Evolutionary conservation across 2,113 vertebrate species (phyloP), one percentile per base, ranked within the genome.

Genomic region (Symphodus melops): DNA sequence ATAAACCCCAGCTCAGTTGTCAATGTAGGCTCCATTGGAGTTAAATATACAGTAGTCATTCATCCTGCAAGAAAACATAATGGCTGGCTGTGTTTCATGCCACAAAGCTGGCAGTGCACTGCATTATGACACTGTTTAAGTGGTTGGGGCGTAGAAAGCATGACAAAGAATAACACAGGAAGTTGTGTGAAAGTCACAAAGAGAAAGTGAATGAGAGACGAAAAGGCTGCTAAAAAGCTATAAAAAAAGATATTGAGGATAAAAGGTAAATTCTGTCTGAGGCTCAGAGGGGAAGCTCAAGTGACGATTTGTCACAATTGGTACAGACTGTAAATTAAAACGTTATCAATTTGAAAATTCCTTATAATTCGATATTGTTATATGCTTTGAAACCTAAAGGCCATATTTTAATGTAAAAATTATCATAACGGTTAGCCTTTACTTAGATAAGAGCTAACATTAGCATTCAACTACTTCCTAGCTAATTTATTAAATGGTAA

Each of bases 41-140:
- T 88, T 92, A 92, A 90, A 93, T 90, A 92, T 90, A 91, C 80
- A 77, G 64, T 75, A 83, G 62, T 82, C 82, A 52, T 56, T 90
- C 87, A 86, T 69, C 79, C 85, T 72, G 60, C 10, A 10, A 77
- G 81, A 76, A 82, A 85, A 86, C 66, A 5, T 4, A 33, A 33
- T 33, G 28, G 1, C 74, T 75, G 86, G 55, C 69, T 83, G 71
- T 58, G n/a, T 77, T 81, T 87, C 70, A 79, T 67, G 48, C 70
- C 1, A 54, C 76, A 65, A 81, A 75, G 54, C 86, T 85, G 83
- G 79, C 81, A 78, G 68, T 82, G 75, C 46, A 10, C 82, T 52
- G 81, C 71, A 72, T 87, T 79, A 79, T 76, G 70, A 75, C 74
- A 48, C 79, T 19, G 37, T 65, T 77, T 39, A 55, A 72, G 76